These are phyloP conservation scores for Argynnis bischoffii DNA, from an alignment of 2,888 invertebrate genomes.

Conservation along the genomic window DNA sequence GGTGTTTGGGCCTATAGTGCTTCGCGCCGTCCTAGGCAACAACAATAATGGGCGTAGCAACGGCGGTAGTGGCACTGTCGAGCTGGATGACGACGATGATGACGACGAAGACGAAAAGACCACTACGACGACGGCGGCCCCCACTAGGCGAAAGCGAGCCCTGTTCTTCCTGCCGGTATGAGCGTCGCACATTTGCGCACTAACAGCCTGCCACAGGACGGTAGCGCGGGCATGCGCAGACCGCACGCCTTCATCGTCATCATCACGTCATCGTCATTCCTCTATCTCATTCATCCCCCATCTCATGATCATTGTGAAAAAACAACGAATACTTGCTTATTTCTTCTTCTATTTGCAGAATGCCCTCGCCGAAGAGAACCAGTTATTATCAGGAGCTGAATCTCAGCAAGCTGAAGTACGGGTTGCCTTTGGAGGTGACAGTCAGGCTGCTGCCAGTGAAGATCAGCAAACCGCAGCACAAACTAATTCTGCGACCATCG, in stretches of 20 bases:
- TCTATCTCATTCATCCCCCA: slow-evolving; percentile 49
- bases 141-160: slow-evolving; percentile 59
- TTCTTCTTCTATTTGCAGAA: slow-evolving; percentile 55
- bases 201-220: slow-evolving; percentile 75
- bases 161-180: slow-evolving; percentile 72
- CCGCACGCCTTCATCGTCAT: slow-evolving; percentile 59
- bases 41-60: slow-evolving; percentile 69
- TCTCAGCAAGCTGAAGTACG: slow-evolving; percentile 84
- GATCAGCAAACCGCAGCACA: slow-evolving; percentile 80
- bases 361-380: slow-evolving; percentile 73
- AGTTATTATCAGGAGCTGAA: slow-evolving; percentile 80
- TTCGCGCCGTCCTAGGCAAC: slow-evolving; percentile 83
- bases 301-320: slow-evolving; percentile 43
- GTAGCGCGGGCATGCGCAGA: slow-evolving; percentile 70
- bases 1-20: slow-evolving; percentile 88
- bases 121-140: slow-evolving; percentile 48
- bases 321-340: slow-evolving; percentile 22
- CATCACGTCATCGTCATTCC: slow-evolving; percentile 46
- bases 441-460: slow-evolving; percentile 48
- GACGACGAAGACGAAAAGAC: slow-evolving; percentile 85
- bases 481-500: slow-evolving; percentile 84
- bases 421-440: slow-evolving; percentile 79
- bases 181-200: slow-evolving; percentile 65
- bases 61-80: slow-evolving; percentile 65
- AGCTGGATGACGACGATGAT: slow-evolving; percentile 77